Evolutionary conservation across 2,113 vertebrate genomes (phyloP), one percentile per base, ranked within the genome.

Genomic region (Pyxicephalus adspersus): DNA sequence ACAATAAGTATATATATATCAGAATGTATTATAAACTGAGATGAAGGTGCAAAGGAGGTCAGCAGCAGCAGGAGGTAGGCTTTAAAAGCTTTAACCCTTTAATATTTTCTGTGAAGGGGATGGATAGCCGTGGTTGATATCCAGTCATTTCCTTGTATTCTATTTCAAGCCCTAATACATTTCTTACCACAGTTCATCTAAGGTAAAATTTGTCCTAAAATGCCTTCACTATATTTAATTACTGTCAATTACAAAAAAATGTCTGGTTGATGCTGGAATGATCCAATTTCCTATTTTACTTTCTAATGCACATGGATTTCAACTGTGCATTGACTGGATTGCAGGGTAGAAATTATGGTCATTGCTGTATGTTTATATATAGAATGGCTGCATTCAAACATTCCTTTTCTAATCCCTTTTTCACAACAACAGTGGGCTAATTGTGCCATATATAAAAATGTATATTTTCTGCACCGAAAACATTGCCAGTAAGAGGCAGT

Each of bases 181-280:
- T 34, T 13, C 20, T 38, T 38, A 20, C 52, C 57, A 28, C 29
- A 74, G 71, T 55, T 74, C 71, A 74, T 38, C 20, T 60, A 74
- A 74, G 71, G 71, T 74, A 74, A 74, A 71, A 74, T 34, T 38
- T 74, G 71, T 20, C 26, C 71, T 58, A 74, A 74, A 74, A 29
- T 74, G 71, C 54, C 55, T 31, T 60, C 8, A 60, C 9, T 60
- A 58, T 74, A 38, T 55, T 74, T 74, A 52, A 74, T 74, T 72
- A 54, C 51, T 55, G 52, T 19, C 19, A 72, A 72, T 72, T 60
- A 74, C 71, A 74, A 22, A 74, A 60, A 55, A 74, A 60, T 74
- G 13, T 55, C 71, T 74, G 71, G 20, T 57, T 74, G 71, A 74
- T 29, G 23, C 58, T 60, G 71, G 28, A n/a, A 74, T 58, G 54